Conservation (phyloP, 2,888 invertebrate species). For the Ceraclea dissimilis region DNA sequence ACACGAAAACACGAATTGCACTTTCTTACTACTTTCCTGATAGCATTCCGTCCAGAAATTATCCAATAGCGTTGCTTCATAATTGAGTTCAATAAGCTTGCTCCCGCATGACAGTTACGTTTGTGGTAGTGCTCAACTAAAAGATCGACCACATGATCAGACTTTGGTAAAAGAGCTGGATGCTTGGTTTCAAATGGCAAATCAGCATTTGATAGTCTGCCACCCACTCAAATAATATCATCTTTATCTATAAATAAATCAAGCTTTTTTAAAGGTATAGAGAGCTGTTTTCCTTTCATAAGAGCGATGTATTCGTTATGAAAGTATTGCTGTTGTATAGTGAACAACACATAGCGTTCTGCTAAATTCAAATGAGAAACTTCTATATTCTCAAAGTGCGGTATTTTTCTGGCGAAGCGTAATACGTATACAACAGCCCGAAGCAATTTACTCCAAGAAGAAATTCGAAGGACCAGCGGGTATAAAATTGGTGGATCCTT, state of each 20-base stretch:
- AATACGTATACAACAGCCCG: neutral
- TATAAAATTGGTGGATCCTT: neutral
- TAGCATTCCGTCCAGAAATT: neutral
- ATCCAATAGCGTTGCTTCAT: neutral
- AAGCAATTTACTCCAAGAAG: neutral
- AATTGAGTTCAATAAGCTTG: neutral
- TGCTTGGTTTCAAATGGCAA: neutral
- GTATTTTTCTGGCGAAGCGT: neutral
- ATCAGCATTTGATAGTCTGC: neutral
- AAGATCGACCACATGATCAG: neutral
- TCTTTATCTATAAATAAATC: neutral
- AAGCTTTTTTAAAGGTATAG: neutral
- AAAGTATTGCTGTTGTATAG: neutral
- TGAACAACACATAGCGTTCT: neutral
- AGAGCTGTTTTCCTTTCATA: neutral
- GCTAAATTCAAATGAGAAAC: neutral
- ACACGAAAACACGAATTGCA: neutral
- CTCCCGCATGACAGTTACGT: neutral
- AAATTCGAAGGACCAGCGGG: no score
- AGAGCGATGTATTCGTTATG: neutral
- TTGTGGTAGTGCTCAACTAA: neutral
- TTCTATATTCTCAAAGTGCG: neutral
- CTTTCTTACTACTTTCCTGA: neutral
- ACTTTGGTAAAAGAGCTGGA: neutral
- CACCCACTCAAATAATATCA: neutral